These are phyloP conservation scores for Leptopilina clavipes DNA, from an alignment of 1,140 invertebrate genomes.

Conservation along the genomic window DNA sequence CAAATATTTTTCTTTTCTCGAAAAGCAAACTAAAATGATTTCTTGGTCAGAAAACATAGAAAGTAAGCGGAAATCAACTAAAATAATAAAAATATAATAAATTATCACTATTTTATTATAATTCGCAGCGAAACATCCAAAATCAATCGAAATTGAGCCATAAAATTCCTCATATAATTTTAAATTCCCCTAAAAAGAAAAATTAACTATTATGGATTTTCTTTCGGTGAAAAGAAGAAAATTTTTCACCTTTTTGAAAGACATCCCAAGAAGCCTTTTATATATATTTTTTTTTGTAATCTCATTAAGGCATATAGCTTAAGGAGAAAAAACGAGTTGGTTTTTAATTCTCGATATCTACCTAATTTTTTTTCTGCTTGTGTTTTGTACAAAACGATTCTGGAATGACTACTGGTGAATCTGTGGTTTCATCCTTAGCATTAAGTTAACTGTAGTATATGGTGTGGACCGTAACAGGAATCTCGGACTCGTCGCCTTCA, in stretches of 20 bases:
- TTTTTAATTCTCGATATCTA: neutral
- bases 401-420: conserved; percentile 37
- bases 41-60: no score
- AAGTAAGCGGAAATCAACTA: no score
- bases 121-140: no score
- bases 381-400: neutral
- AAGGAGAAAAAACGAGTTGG: neutral
- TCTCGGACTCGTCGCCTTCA: conserved; percentile 41
- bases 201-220: no score
- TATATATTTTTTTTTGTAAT: neutral
- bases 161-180: no score
- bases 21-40: no score
- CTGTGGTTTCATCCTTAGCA: conserved; percentile 53
- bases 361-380: neutral
- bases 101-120: no score
- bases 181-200: no score
- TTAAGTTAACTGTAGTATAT: conserved; percentile 71
- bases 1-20: neutral
- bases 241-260: no score
- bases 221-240: neutral
- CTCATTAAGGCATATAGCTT: neutral
- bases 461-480: conserved; percentile 63
- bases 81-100: no score
- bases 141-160: no score
- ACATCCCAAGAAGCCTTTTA: neutral